Conservation (phyloP, 2,113 vertebrate genomes). For the Pagrus major region DNA sequence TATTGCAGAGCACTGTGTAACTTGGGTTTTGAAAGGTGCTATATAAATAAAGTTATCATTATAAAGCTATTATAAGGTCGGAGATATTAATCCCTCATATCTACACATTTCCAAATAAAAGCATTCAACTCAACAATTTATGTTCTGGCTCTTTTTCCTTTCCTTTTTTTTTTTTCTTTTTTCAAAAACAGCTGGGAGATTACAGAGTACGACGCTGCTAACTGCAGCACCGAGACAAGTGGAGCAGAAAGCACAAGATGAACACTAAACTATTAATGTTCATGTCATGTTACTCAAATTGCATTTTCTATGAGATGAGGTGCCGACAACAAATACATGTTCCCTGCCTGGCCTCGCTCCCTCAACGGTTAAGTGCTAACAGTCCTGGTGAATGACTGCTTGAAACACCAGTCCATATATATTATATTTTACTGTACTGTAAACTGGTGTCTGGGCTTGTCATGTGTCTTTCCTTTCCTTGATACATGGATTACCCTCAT, state of each 20-base stretch:
- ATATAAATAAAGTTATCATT: too few relatives aligned
- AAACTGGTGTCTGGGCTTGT: background rate
- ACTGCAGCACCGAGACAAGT: slow-evolving; percentile 63
- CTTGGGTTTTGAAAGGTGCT: too few relatives aligned
- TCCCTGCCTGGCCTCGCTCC: slow-evolving; percentile 23
- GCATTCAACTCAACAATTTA: background rate
- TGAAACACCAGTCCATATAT: background rate
- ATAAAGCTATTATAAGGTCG: too few relatives aligned
- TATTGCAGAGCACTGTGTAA: too few relatives aligned
- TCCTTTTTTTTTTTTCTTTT: background rate
- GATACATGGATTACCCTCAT: background rate
- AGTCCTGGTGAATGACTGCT: slow-evolving; percentile 1
- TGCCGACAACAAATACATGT: slow-evolving; percentile 47
- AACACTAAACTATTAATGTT: slow-evolving; percentile 81
- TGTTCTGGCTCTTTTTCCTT: too few relatives aligned
- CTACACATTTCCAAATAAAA: background rate
- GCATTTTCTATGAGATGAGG: slow-evolving; percentile 71
- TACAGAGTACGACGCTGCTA: slow-evolving; percentile 31
- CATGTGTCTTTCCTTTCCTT: background rate
- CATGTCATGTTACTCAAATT: slow-evolving; percentile 76
- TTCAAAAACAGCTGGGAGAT: slow-evolving; percentile 28
- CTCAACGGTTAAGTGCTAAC: slow-evolving; percentile 40
- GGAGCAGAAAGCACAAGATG: slow-evolving; percentile 68
- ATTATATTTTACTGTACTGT: background rate
- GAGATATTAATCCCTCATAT: background rate